Evolutionary conservation across 2,797 vertebrate species (phyloP).

Genomic region (Cephalopachus bancanus): DNA sequence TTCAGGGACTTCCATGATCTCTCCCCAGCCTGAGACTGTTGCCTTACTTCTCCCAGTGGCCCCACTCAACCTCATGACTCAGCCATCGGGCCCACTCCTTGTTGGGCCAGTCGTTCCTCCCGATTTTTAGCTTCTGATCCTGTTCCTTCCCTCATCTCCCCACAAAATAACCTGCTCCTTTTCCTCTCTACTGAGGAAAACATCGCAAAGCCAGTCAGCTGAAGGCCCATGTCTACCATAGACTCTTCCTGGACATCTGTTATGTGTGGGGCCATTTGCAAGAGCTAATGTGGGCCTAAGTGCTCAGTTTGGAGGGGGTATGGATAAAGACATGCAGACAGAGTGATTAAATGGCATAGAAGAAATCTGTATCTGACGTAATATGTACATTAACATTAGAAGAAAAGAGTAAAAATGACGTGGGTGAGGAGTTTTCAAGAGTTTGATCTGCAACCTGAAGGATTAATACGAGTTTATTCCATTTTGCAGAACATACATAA

Average conservation of each 20-base stretch:
- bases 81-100: neutral
- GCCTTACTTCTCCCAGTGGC: neutral
- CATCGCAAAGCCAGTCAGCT: neutral
- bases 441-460: conserved; percentile 2
- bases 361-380: neutral
- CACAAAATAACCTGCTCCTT: neutral
- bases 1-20: conserved; percentile 29
- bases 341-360: neutral
- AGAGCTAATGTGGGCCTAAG: neutral
- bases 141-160: neutral
- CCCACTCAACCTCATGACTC: neutral
- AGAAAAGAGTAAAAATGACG: neutral
- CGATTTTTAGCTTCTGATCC: conserved; percentile 49
- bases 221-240: neutral
- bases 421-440: neutral
- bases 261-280: neutral
- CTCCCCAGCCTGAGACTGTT: neutral
- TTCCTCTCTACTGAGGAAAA: neutral
- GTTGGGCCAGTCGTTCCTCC: neutral
- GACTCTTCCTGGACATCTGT: neutral
- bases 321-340: neutral
- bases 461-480: neutral
- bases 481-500: neutral
- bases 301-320: neutral
- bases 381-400: neutral